Base-by-base conservation (phyloP, 1,140 invertebrate species). In the Solenopsis invicta region DNA sequence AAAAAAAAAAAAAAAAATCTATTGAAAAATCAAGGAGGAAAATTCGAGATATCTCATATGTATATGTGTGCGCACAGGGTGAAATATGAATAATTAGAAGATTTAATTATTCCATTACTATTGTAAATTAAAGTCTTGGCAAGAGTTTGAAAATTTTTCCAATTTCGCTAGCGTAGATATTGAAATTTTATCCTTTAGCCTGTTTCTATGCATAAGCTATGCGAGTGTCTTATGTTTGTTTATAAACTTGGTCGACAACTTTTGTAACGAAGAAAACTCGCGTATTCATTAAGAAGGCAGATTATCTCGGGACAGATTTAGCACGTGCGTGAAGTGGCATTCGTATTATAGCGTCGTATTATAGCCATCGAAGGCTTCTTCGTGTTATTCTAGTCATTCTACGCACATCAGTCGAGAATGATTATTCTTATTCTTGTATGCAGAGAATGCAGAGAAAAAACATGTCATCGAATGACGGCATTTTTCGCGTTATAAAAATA, bases 401-500 rank as follows among this genome's bases (percentile, higher is more conserved):
- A 59, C 16, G 6, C 3, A 12, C 24, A n/a, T n/a, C n/a, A 45
- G 6, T 34, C 16, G n/a, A 71, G 24, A n/a, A 34, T 41, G 2
- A 48, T 34, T 62, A 48, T 34, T 62, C 4, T 76, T 61, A 12
- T 2, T 61, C 16, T 77, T 45, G 34, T 50, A 56, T 18, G n/a
- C n/a, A 18, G 2, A 16, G 16, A 34, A 62, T 77, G 4, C 74
- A 37, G 21, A 74, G 4, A 54, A 74, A 74, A 52, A 74, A 37
- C 13, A 24, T 69, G n/a, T 45, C 16, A 64, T 64, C 29, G 6
- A 64, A 12, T 48, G 29, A 24, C 54, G 24, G 29, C 37, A 50
- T 64, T 91, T 85, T 82, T 85, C 72, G 69, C 61, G 34, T 29
- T 29, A 29, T 29, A n/a, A n/a, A n/a, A n/a, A n/a, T 54, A 16